Percentiles rank a stretch among this genome's conserved stretches.
Evolutionary conservation across 2,113 vertebrate genomes (phyloP).

Genomic region (Pterocles orientalis): DNA sequence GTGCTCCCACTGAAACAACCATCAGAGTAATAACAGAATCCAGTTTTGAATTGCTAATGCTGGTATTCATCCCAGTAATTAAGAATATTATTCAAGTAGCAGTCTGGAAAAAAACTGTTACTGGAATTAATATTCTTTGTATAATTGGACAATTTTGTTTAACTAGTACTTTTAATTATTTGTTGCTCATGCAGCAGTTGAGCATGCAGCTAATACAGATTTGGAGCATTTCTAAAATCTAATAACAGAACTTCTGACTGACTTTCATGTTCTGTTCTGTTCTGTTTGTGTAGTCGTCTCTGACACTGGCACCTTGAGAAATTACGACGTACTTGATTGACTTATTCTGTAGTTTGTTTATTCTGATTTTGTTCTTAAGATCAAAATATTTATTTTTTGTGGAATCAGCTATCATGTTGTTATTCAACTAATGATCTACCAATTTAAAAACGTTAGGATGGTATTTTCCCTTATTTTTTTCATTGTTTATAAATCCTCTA

Average conservation of each 20-base stretch:
- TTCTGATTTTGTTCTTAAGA: not conserved
- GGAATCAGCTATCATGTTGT: not conserved
- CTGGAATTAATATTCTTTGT: not conserved
- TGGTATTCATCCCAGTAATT: not conserved
- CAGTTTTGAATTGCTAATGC: constrained; percentile 9
- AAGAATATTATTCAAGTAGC: not conserved
- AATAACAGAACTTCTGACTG: not conserved
- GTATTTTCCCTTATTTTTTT: not conserved
- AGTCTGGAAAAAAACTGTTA: not conserved
- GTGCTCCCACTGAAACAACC: not conserved
- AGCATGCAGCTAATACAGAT: not conserved
- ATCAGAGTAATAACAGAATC: not conserved
- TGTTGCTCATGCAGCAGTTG: not conserved
- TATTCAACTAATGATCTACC: not conserved
- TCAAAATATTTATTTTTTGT: not conserved
- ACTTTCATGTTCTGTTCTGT: not conserved
- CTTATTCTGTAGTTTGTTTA: not conserved
- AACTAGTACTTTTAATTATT: not conserved
- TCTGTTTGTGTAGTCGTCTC: not conserved
- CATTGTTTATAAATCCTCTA: not conserved
- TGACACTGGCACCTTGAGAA: not conserved
- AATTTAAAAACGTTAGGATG: not conserved
- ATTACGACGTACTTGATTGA: not conserved
- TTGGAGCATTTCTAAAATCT: not conserved
- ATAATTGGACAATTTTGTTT: not conserved